These are phyloP conservation scores for Chaetorhynchus papuensis DNA, from an alignment of 2,113 vertebrate species.

Conservation along the genomic window DNA sequence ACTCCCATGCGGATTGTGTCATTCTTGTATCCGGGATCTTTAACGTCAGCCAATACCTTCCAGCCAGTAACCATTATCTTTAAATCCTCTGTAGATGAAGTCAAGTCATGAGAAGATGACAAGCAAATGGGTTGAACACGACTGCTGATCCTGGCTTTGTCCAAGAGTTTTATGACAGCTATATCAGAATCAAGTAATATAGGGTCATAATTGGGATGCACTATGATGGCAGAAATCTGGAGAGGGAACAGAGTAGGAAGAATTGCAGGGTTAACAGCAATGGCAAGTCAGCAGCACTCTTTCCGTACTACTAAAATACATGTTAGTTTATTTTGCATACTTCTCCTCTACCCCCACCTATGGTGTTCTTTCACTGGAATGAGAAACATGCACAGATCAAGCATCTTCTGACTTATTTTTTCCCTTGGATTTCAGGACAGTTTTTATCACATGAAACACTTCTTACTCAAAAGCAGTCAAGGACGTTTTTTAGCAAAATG, in stretches of 20 bases:
- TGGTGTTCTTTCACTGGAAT: background rate
- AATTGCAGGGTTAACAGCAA: background rate
- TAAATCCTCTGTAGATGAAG: constrained; percentile 60
- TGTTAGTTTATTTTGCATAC: background rate
- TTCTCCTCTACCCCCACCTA: background rate
- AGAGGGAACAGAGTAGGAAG: background rate
- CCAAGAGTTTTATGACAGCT: constrained; percentile 87
- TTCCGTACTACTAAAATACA: background rate
- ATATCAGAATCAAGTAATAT: constrained; percentile 91
- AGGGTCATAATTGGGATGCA: constrained; percentile 92
- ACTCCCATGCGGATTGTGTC: constrained; percentile 83
- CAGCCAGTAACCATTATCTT: constrained; percentile 87
- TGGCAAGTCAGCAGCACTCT: background rate
- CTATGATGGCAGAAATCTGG: constrained; percentile 86
- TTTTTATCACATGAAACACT: background rate
- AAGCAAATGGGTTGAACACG: constrained; percentile 90
- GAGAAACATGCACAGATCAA: background rate
- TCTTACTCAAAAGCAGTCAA: background rate
- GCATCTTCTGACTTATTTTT: background rate
- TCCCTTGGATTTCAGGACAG: background rate
- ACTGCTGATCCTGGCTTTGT: constrained; percentile 90
- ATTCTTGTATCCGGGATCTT: constrained; percentile 63
- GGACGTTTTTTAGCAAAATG: background rate
- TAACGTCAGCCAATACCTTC: constrained; percentile 79
- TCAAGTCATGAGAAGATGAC: constrained; percentile 70